Percentiles rank a stretch among this genome's conserved stretches.
Conservation (phyloP, 2,797 vertebrate genomes). For the Epinephelus malabaricus region DNA sequence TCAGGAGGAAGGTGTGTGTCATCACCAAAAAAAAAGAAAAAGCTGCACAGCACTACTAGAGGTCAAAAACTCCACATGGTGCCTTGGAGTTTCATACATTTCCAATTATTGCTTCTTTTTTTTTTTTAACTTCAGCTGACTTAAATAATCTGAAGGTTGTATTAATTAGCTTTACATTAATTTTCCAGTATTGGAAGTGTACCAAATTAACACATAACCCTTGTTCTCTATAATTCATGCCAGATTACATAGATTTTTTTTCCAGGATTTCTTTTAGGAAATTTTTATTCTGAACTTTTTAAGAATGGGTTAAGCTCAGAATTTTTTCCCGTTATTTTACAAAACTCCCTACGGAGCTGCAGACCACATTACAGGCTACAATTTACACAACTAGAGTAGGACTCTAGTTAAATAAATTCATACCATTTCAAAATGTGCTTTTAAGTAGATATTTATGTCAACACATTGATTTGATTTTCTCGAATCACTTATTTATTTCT, state of each 20-base stretch:
- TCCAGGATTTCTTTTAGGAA: neutral
- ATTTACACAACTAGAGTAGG: no score
- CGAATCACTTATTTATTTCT: neutral
- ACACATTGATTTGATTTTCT: neutral
- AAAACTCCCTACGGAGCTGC: no score
- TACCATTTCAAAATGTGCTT: neutral
- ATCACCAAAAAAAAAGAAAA: neutral
- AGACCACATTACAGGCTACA: no score
- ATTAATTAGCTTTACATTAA: neutral
- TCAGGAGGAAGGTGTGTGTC: neutral
- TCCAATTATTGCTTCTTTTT: no score
- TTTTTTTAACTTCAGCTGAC: no score
- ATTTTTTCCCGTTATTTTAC: no score
- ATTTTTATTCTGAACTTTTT: no score
- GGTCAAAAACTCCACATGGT: neutral
- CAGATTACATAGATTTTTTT: neutral
- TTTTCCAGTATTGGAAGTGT: neutral
- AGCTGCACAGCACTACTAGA: neutral
- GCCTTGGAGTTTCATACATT: no score
- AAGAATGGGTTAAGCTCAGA: no score
- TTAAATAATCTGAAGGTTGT: no score
- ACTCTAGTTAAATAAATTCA: no score
- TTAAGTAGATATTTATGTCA: neutral
- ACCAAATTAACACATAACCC: no score
- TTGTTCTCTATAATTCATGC: neutral